phyloP scores from a whole-genome alignment of 30 jellyfish, hydroid and myxozoan species.

The Turritopsis rubra region DNA sequence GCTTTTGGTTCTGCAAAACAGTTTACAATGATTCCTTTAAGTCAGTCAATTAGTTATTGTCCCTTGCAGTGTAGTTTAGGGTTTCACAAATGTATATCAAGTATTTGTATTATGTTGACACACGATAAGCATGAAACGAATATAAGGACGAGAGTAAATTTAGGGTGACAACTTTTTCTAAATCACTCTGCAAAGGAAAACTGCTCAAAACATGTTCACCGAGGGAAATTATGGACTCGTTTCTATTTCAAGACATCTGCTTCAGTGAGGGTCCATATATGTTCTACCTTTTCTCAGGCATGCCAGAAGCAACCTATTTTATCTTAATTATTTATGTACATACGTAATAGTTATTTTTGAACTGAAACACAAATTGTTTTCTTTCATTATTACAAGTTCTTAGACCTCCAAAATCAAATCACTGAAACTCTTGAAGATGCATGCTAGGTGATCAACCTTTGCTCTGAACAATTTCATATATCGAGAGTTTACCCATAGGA shows the following conservation, averaged over 20 bases:
- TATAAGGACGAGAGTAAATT: not conserved
- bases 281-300: not conserved
- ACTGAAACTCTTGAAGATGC: too few species aligned
- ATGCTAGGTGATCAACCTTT: too few species aligned
- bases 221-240: too few species aligned
- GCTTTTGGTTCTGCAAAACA: not conserved
- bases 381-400: too few species aligned
- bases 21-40: not conserved
- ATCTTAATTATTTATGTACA: too few species aligned
- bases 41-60: not conserved
- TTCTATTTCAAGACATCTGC: not conserved
- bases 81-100: not conserved
- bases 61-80: not conserved
- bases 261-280: not conserved
- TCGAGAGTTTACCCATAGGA: too few species aligned
- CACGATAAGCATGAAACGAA: not conserved
- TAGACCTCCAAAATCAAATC: too few species aligned
- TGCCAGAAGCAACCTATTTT: not conserved
- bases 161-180: not conserved
- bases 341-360: too few species aligned
- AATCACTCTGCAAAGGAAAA: not conserved
- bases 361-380: too few species aligned
- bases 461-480: too few species aligned
- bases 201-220: too few species aligned
- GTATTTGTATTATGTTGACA: not conserved